phyloP scores from a whole-genome alignment of 2,888 invertebrate genomes.

The Clunio marinus region DNA sequence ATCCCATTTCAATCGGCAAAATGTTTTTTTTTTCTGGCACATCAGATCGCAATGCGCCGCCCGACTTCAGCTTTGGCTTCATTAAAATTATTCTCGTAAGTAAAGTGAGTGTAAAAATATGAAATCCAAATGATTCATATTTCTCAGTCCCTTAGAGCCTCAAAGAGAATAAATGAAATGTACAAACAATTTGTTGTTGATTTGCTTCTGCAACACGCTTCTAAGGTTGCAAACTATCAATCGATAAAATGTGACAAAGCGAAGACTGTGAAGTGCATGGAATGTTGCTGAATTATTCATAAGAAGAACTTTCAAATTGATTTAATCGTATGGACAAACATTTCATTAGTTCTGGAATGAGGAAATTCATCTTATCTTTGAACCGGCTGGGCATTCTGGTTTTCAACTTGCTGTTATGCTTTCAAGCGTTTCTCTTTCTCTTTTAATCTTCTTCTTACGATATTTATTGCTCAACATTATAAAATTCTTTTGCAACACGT shows the following conservation, averaged over 20 bases:
- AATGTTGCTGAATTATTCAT: no score
- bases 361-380: neutral
- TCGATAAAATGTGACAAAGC: neutral
- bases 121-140: neutral
- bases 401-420: neutral
- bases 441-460: neutral
- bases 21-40: slow-evolving; percentile 7
- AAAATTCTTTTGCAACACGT: neutral
- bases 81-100: neutral
- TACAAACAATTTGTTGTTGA: neutral
- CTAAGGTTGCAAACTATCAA: neutral
- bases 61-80: no score
- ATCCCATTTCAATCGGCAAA: slow-evolving; percentile 13
- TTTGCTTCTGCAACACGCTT: neutral
- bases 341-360: neutral
- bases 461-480: slow-evolving; percentile 7
- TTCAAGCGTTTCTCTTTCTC: slow-evolving; percentile 7
- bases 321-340: neutral
- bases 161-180: neutral
- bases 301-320: neutral
- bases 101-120: slow-evolving; percentile 5
- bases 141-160: neutral
- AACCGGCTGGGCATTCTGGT: neutral
- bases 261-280: slow-evolving; percentile 11
- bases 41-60: slow-evolving; percentile 1